Base-by-base conservation (phyloP, 2,888 invertebrate species). In the Eupithecia insigniata region DNA sequence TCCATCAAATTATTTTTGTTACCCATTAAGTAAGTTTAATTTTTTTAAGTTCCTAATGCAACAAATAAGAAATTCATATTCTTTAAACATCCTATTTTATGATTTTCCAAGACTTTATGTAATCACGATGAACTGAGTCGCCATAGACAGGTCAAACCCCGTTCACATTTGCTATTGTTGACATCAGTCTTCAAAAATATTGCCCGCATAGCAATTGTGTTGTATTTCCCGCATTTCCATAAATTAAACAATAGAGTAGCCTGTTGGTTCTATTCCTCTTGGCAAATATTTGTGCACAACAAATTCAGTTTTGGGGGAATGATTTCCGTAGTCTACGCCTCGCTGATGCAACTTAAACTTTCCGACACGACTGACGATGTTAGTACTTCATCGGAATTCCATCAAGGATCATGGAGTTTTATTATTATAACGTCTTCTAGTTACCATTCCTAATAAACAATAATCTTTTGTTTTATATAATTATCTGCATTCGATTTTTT, bases 221-320 rank as follows among this genome's bases (percentile, higher is more conserved):
- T 74, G 67, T 71, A 67, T 69, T 72, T 69, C 64, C 46, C 64
- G 67, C 64, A 71, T 74, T 74, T 67, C 51, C 74, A 74, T 74
- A 74, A 74, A 74, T 74, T 71, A 70, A 69, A 71, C 58, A 67
- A 43, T 34, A 62, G 62, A 70, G 70, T 70, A 68, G 55, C 28
- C 65, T 68, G 70, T 67, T 70, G 51, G 71, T 72, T 72, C 72
- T 72, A 74, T 72, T 70, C 62, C 51, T 70, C 69, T 73, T 36
- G 30, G 69, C 73, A 72, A 72, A 75, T 71, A 73, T 78, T 78
- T 70, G 71, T 55, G 22, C 66, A 70, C 67, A 73, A 73, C 67
- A 68, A 75, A 71, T 64, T 74, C 70, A 69, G 67, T 74, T 74
- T 69, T 60, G 64, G 67, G 36, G 28, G 66, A 75, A 73, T 76